Percentiles rank a stretch among this genome's conserved stretches.
Conservation (phyloP, 2,797 vertebrate species). For the Trachops cirrhosus region DNA sequence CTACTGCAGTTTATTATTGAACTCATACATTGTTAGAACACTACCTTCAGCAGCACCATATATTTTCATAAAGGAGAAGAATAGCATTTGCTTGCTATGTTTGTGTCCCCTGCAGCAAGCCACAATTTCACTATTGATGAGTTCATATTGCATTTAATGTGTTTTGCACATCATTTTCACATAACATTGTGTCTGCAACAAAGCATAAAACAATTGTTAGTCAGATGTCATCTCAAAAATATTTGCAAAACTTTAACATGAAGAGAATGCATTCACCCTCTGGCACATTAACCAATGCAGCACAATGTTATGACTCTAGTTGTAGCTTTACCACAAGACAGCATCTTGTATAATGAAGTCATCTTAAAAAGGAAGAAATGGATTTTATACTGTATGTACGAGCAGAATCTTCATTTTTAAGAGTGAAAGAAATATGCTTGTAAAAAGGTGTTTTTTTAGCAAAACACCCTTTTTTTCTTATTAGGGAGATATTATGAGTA, state of each 20-base stretch:
- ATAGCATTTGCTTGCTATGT: neutral
- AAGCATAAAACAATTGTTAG: neutral
- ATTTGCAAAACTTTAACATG: neutral
- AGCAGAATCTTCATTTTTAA: neutral
- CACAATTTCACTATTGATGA: neutral
- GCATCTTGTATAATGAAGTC: rapidly evolving
- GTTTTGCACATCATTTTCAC: neutral
- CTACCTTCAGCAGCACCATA: neutral
- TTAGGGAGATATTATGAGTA: neutral
- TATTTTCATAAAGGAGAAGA: neutral
- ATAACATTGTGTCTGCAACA: neutral
- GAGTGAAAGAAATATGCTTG: neutral
- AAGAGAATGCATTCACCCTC: neutral
- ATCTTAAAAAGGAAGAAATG: neutral
- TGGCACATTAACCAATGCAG: no score
- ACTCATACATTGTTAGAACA: no score
- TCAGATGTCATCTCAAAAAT: neutral
- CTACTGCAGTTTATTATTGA: no score
- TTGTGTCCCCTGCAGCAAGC: neutral
- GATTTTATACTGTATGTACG: neutral
- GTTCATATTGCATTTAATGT: neutral
- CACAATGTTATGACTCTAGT: rapidly evolving
- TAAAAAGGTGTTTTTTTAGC: neutral
- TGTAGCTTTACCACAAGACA: rapidly evolving
- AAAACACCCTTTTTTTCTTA: neutral